phyloP scores from a whole-genome alignment of 2,113 vertebrate species.

The Zosterops borbonicus region DNA sequence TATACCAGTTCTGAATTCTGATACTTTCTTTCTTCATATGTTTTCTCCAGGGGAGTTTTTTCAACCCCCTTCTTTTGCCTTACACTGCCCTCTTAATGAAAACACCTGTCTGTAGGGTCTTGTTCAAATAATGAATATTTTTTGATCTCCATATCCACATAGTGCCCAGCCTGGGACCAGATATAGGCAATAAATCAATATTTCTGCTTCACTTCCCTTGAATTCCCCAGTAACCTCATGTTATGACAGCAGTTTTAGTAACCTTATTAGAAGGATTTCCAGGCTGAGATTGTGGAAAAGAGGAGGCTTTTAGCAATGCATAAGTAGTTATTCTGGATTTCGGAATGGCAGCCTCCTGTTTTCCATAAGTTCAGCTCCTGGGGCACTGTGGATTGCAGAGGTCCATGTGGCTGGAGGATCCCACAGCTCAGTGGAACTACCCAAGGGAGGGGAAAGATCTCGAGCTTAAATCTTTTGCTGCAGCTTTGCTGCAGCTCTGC shows the following conservation, averaged over 20 bases:
- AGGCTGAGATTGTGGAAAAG: not conserved
- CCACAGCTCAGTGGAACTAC: not conserved
- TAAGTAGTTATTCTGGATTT: not conserved
- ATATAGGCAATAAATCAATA: not conserved
- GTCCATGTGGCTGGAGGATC: not conserved
- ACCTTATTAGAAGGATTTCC: not conserved
- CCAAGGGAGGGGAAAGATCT: not conserved
- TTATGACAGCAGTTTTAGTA: not conserved
- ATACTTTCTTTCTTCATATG: not conserved
- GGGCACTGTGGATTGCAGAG: not conserved
- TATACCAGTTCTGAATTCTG: not conserved
- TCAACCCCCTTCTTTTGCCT: rapidly evolving
- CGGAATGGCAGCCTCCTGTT: not conserved
- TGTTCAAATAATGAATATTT: not conserved
- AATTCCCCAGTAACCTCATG: not conserved
- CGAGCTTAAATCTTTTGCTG: not conserved
- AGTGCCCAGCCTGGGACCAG: not conserved
- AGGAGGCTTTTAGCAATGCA: not conserved
- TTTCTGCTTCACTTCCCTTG: not conserved
- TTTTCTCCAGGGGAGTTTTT: not conserved
- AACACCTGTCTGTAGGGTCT: not conserved
- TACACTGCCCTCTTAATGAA: not conserved
- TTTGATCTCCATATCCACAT: not conserved
- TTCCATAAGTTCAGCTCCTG: not conserved
- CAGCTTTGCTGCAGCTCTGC: not conserved